Percentiles rank a stretch among this genome's conserved stretches.
These are phyloP conservation scores for Pycnomerus fuliginosus DNA, from an alignment of 2,888 invertebrate genomes.

Conservation along the genomic window DNA sequence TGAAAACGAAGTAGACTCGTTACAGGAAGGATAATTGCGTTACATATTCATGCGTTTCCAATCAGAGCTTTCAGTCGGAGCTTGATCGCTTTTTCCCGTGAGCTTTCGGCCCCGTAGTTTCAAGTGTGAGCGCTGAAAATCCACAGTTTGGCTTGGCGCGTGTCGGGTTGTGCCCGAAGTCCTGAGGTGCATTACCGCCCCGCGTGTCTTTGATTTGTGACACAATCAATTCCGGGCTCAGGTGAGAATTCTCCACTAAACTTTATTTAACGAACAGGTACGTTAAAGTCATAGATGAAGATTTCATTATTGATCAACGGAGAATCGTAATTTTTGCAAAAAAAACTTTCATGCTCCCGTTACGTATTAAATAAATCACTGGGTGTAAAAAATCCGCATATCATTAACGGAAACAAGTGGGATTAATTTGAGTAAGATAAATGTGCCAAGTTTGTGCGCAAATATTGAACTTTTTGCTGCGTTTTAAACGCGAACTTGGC, in stretches of 20 bases:
- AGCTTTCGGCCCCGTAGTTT: conserved; percentile 28
- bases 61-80: conserved; percentile 26
- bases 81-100: conserved; percentile 22
- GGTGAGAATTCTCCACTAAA: conserved; percentile 3
- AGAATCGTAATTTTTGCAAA: no score
- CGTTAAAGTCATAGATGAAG: no score
- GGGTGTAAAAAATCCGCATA: conserved; percentile 27
- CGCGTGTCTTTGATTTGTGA: conserved; percentile 13
- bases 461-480: conserved; percentile 22
- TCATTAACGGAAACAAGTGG: conserved; percentile 26
- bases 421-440: conserved; percentile 36
- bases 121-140: conserved; percentile 34
- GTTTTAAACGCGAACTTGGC: conserved; percentile 1
- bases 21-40: conserved; percentile 36
- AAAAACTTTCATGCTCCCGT: no score
- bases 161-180: conserved; percentile 22
- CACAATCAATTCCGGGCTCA: conserved; percentile 1
- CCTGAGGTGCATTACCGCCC: conserved; percentile 9
- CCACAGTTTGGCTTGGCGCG: conserved; percentile 31
- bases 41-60: conserved; percentile 42
- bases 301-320: no score
- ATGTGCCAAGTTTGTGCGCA: conserved; percentile 32
- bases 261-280: no score
- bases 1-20: conserved; percentile 31
- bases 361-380: conserved; percentile 18